Conservation (phyloP, 2,888 invertebrate species). For the Hymenopus coronatus region DNA sequence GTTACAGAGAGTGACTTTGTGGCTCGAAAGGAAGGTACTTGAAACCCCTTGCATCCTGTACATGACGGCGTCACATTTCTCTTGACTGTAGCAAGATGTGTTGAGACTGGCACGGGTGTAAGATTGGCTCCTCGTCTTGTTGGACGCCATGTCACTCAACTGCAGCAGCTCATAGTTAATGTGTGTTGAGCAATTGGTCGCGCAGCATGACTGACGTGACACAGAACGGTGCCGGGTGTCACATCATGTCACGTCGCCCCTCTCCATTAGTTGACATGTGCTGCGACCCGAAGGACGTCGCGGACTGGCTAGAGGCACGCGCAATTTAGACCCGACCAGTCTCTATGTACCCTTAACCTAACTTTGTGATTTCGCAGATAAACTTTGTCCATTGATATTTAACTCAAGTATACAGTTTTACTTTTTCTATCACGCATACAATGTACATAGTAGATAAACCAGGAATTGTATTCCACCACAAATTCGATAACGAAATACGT, state of each 20-base stretch:
- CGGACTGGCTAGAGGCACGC: background rate
- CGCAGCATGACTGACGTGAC: constrained; percentile 12
- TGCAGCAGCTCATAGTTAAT: background rate
- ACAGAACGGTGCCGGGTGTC: constrained; percentile 2
- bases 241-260: constrained; percentile 10
- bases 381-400: too few relatives aligned
- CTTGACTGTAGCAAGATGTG: background rate
- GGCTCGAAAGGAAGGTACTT: too few relatives aligned
- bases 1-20: too few relatives aligned
- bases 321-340: too few relatives aligned
- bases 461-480: too few relatives aligned
- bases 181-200: constrained; percentile 19
- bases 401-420: too few relatives aligned
- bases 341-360: too few relatives aligned
- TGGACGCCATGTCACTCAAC: background rate
- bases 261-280: constrained; percentile 6
- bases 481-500: too few relatives aligned
- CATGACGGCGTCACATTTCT: background rate
- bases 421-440: too few relatives aligned
- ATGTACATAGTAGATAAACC: too few relatives aligned
- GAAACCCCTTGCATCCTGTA: too few relatives aligned
- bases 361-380: too few relatives aligned
- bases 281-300: background rate
- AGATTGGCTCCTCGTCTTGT: background rate
- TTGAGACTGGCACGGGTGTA: background rate